Percentiles rank a stretch among this genome's conserved stretches.
These are phyloP conservation scores for Ophion costatus DNA, from an alignment of 2,888 invertebrate genomes.

Conservation along the genomic window DNA sequence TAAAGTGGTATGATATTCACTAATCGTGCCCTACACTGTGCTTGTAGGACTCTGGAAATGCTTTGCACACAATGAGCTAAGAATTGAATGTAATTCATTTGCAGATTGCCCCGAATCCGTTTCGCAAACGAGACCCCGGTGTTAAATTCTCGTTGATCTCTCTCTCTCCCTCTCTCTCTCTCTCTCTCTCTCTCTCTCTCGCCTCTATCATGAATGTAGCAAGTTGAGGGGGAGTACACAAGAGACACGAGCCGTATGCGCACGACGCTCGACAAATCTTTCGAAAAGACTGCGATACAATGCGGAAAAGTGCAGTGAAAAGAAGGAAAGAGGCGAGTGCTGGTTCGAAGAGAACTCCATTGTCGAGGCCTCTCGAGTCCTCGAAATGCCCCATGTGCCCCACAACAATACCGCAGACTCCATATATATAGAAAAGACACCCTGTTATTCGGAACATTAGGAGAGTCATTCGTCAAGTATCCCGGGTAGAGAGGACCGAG, in stretches of 20 bases:
- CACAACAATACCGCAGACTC: conserved; percentile 71
- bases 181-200: background rate
- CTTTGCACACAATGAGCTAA: no score
- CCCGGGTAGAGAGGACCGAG: conserved; percentile 61
- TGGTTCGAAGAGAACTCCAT: conserved; percentile 46
- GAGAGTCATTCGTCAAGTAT: conserved; percentile 77
- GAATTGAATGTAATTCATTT: no score
- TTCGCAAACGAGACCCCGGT: conserved; percentile 15
- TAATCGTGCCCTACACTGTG: no score
- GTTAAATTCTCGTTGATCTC: background rate
- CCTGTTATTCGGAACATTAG: conserved; percentile 77
- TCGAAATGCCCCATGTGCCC: conserved; percentile 49
- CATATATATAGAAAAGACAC: conserved; percentile 68
- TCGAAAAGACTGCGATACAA: conserved; percentile 10
- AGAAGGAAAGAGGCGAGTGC: conserved; percentile 33
- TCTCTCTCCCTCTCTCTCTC: background rate
- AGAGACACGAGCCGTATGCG: conserved; percentile 23
- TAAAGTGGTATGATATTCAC: no score
- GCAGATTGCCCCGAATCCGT: conserved; percentile 3
- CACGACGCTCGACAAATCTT: conserved; percentile 30
- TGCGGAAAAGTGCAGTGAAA: conserved; percentile 36
- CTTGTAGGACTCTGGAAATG: no score
- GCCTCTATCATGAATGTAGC: background rate
- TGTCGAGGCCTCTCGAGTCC: conserved; percentile 57
- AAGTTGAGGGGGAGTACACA: background rate